Percentiles rank a stretch among this genome's conserved stretches.
phyloP scores from a whole-genome alignment of 2,888 invertebrate genomes.

The Apocheima hispidaria region DNA sequence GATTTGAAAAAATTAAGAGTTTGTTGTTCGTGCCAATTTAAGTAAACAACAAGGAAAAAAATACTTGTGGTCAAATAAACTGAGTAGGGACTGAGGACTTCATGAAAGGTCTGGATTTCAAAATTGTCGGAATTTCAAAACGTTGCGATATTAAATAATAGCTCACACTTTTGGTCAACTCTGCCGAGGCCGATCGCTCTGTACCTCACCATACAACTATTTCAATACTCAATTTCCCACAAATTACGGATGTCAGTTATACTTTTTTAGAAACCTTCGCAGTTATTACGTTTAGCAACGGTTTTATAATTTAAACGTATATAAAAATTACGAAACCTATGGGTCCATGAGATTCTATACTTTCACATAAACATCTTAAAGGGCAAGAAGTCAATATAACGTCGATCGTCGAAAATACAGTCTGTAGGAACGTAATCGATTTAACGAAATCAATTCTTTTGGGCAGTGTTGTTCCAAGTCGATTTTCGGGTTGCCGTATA shows the following conservation, averaged over 20 bases:
- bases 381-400: slow-evolving; percentile 14
- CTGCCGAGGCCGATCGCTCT: too few relatives aligned
- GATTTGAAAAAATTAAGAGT: too few relatives aligned
- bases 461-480: slow-evolving; percentile 1
- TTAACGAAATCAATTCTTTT: slow-evolving; percentile 10
- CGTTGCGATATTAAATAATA: too few relatives aligned
- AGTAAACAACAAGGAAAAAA: too few relatives aligned
- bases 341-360: slow-evolving; percentile 11
- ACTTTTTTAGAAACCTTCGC: background rate
- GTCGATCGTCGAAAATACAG: slow-evolving; percentile 3
- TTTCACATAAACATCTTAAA: slow-evolving; percentile 16
- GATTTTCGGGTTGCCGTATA: too few relatives aligned
- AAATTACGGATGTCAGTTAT: slow-evolving; percentile 3
- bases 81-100: too few relatives aligned
- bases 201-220: too few relatives aligned
- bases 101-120: too few relatives aligned
- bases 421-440: background rate
- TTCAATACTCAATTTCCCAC: background rate
- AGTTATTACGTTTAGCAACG: slow-evolving; percentile 14
- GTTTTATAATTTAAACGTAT: slow-evolving; percentile 11
- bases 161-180: too few relatives aligned
- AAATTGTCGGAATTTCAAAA: too few relatives aligned
- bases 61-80: too few relatives aligned
- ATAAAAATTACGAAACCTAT: slow-evolving; percentile 2
- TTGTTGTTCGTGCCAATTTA: too few relatives aligned